Conservation (phyloP, 2,888 invertebrate genomes). For the Creontiades dilutus region DNA sequence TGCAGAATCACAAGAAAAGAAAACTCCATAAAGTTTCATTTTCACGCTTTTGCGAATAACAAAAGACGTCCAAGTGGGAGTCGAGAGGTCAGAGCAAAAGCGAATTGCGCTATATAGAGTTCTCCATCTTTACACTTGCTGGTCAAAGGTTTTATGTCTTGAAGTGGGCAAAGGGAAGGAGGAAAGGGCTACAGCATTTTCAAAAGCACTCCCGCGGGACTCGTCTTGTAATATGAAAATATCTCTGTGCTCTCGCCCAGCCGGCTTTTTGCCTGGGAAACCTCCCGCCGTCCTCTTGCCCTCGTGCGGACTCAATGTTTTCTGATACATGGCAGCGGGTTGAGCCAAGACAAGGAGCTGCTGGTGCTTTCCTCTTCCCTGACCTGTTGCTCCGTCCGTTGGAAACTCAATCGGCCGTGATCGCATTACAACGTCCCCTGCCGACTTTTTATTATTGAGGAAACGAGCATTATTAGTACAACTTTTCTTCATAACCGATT, state of each 20-base stretch:
- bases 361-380: background rate
- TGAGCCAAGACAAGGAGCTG: too few species aligned
- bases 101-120: background rate
- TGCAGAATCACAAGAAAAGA: too few species aligned
- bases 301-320: background rate
- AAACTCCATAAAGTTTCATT: conserved; percentile 54
- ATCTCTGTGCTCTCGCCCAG: conserved; percentile 33
- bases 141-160: conserved; percentile 61
- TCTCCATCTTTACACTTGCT: conserved; percentile 53
- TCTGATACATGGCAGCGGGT: background rate
- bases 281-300: background rate
- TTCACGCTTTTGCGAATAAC: conserved; percentile 44
- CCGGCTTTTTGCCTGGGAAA: background rate
- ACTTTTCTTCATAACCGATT: background rate
- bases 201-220: conserved; percentile 22
- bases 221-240: conserved; percentile 62
- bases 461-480: background rate
- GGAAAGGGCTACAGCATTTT: background rate
- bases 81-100: background rate
- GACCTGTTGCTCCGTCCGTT: conserved; percentile 43
- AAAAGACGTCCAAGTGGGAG: conserved; percentile 36
- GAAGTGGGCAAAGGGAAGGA: background rate
- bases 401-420: conserved; percentile 56
- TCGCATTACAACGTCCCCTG: conserved; percentile 17
- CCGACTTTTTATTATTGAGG: background rate